Conservation (phyloP, 2,113 vertebrate species). For the Struthidea cinerea region DNA sequence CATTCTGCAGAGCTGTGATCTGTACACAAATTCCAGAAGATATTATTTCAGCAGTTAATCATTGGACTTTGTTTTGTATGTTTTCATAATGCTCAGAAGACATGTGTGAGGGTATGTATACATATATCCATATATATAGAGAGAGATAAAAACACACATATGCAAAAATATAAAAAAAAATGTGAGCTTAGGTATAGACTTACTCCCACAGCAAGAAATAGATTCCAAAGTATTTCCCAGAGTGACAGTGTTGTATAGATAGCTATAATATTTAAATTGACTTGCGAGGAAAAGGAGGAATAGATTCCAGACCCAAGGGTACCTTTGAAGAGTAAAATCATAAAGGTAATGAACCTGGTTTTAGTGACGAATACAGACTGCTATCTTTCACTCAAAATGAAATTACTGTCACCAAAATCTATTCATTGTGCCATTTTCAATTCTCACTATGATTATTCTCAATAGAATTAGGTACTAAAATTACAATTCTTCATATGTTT, state of each 20-base stretch:
- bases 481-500: conserved; percentile 52
- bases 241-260: neutral
- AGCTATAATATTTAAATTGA: conserved; percentile 26
- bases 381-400: conserved; percentile 42
- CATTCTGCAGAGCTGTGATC: neutral
- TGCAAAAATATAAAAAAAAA: neutral
- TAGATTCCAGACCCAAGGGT: neutral
- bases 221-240: neutral
- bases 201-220: neutral
- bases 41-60: neutral
- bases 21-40: neutral
- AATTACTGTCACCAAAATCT: conserved; percentile 54
- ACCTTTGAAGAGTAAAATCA: conserved; percentile 34
- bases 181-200: neutral
- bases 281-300: conserved; percentile 16
- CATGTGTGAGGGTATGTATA: neutral
- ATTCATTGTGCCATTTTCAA: conserved; percentile 52
- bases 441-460: conserved; percentile 55
- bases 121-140: neutral
- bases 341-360: conserved; percentile 55
- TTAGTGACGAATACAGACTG: conserved; percentile 28
- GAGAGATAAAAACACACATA: neutral
- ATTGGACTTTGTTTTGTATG: neutral
- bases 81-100: neutral
- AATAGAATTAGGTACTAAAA: conserved; percentile 49